Percentiles rank a stretch among this genome's conserved stretches.
These are phyloP conservation scores for Ylistrum balloti DNA, from an alignment of 1,140 invertebrate genomes.

Conservation along the genomic window DNA sequence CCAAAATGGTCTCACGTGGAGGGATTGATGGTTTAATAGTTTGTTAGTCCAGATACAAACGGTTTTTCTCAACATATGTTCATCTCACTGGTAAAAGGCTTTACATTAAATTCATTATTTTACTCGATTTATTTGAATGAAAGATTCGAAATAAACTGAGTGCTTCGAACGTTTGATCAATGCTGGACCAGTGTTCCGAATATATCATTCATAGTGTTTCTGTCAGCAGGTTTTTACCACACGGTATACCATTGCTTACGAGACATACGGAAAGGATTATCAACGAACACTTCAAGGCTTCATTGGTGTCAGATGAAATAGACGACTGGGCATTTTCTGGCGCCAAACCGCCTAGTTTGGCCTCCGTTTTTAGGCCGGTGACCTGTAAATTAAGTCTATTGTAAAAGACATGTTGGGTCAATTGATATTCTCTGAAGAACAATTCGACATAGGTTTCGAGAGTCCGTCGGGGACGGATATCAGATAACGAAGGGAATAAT, in stretches of 20 bases:
- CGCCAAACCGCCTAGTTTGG: neutral
- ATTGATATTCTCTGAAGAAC: neutral
- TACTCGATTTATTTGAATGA: no score
- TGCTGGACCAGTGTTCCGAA: no score
- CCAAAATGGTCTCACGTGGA: neutral
- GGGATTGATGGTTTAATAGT: neutral
- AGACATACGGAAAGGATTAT: no score
- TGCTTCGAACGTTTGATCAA: no score
- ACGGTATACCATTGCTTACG: no score
- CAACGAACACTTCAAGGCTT: no score
- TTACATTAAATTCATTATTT: no score
- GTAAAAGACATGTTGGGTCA: neutral
- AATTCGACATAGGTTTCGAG: neutral
- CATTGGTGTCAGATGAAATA: no score
- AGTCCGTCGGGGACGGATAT: neutral
- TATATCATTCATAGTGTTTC: no score
- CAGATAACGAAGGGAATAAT: neutral
- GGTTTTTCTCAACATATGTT: neutral
- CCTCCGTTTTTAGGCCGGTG: neutral
- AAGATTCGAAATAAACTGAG: no score
- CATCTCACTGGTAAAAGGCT: no score
- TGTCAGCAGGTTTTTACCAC: no score
- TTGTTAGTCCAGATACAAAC: neutral
- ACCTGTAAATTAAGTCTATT: neutral
- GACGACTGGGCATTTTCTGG: neutral